phyloP scores from a whole-genome alignment of 2,797 vertebrate genomes.

The Lepus oiostolus region DNA sequence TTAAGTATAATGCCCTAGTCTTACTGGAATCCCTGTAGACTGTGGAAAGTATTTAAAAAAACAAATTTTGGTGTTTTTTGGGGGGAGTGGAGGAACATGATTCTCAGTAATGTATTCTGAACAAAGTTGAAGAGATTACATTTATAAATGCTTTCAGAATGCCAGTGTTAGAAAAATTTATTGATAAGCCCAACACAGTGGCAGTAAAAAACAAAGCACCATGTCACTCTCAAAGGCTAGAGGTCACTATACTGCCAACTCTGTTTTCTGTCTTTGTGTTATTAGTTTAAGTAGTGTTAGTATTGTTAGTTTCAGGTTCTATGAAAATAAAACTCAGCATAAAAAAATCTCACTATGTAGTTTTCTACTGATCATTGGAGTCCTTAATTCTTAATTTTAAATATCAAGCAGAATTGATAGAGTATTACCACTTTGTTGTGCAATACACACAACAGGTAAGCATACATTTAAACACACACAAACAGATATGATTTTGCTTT shows the following conservation, averaged over 20 bases:
- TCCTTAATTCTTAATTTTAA: background rate
- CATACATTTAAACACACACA: background rate
- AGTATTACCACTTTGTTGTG: background rate
- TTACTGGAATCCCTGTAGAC: background rate
- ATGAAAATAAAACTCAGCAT: background rate
- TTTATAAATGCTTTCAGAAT: background rate
- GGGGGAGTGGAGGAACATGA: background rate
- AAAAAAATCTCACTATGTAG: background rate
- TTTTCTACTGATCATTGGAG: background rate
- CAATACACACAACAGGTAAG: background rate
- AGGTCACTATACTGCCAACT: rapidly evolving
- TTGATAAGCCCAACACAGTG: background rate
- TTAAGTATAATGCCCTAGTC: background rate
- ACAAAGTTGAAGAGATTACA: background rate
- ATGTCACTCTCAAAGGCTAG: background rate
- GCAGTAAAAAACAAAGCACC: background rate
- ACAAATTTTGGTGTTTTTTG: background rate
- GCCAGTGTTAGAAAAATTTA: background rate
- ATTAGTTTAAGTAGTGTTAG: background rate
- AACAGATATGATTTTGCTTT: background rate
- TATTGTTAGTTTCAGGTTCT: background rate
- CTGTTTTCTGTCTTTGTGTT: background rate
- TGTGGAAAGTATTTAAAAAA: background rate
- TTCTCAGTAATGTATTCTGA: background rate
- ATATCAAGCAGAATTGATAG: background rate